These are phyloP conservation scores for Oceanodroma tethys DNA, from an alignment of 2,113 vertebrate species.

Conservation along the genomic window DNA sequence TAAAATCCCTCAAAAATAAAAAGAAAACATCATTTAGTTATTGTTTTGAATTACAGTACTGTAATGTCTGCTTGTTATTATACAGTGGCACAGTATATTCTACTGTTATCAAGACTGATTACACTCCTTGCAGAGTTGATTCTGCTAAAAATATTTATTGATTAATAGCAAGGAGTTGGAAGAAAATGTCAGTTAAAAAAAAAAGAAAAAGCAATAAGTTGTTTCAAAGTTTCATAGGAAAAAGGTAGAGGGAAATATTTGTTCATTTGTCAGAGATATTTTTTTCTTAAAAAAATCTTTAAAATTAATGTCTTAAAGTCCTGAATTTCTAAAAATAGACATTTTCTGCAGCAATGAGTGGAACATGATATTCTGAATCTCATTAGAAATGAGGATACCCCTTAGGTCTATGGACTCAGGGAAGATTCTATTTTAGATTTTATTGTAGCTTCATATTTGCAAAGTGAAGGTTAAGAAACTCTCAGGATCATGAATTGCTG, in stretches of 20 bases:
- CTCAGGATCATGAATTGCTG: neutral
- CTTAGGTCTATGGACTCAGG: neutral
- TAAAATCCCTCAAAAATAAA: neutral
- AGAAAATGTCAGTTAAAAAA: neutral
- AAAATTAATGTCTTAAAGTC: neutral
- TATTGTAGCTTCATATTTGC: neutral
- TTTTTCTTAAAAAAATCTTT: neutral
- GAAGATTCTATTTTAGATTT: conserved; percentile 33
- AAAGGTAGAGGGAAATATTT: neutral
- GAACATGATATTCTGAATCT: neutral
- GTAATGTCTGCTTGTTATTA: neutral
- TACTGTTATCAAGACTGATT: neutral
- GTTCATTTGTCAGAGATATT: neutral
- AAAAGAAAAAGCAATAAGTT: neutral
- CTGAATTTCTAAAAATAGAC: neutral
- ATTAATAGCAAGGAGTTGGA: neutral
- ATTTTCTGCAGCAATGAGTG: neutral
- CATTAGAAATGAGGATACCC: neutral
- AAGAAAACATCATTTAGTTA: neutral
- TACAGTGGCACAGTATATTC: neutral
- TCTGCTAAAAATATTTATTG: neutral
- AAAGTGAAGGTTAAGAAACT: neutral
- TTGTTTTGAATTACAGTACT: neutral
- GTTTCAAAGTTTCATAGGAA: neutral
- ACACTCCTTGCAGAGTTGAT: neutral